Evolutionary conservation across 1,140 invertebrate species (phyloP).

Genomic region (Parasteatoda tepidariorum): DNA sequence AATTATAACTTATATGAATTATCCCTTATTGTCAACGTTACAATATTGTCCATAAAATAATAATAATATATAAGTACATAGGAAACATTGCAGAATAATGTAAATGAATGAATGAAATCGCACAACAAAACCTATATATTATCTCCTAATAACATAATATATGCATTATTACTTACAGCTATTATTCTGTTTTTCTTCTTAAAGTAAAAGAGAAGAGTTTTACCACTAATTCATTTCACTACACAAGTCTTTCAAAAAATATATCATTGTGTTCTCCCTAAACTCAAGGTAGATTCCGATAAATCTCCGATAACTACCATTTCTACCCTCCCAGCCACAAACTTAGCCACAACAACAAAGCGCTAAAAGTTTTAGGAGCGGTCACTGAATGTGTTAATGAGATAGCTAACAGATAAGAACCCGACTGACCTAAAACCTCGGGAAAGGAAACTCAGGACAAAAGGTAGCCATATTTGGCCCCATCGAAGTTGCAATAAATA

Average conservation of each 20-base stretch:
- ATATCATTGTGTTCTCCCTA: constrained; percentile 1
- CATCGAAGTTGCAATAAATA: not conserved
- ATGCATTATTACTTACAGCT: too few relatives aligned
- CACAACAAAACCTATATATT: too few relatives aligned
- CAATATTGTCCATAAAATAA: too few relatives aligned
- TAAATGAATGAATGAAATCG: too few relatives aligned
- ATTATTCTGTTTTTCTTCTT: too few relatives aligned
- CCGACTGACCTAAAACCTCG: constrained; percentile 27
- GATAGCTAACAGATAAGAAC: constrained; percentile 58
- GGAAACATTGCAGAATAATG: too few relatives aligned
- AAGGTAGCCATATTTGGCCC: constrained; percentile 35
- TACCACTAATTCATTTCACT: too few relatives aligned
- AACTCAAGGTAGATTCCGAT: constrained; percentile 15
- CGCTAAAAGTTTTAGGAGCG: constrained; percentile 59
- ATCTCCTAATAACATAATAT: too few relatives aligned
- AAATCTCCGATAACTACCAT: constrained; percentile 50
- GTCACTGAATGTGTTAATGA: constrained; percentile 58
- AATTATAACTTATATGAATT: too few relatives aligned
- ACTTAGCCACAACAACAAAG: constrained; percentile 49
- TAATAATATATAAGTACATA: too few relatives aligned
- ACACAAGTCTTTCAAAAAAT: not conserved
- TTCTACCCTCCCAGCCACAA: constrained; percentile 27
- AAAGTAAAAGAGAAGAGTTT: too few relatives aligned
- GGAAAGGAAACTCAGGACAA: not conserved
- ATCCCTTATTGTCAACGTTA: too few relatives aligned